A percentile compares a stretch with the other conserved stretches of the same genome.
phyloP scores from a whole-genome alignment of 2,113 vertebrate genomes.

The Calyptommatus sinebrachiatus region DNA sequence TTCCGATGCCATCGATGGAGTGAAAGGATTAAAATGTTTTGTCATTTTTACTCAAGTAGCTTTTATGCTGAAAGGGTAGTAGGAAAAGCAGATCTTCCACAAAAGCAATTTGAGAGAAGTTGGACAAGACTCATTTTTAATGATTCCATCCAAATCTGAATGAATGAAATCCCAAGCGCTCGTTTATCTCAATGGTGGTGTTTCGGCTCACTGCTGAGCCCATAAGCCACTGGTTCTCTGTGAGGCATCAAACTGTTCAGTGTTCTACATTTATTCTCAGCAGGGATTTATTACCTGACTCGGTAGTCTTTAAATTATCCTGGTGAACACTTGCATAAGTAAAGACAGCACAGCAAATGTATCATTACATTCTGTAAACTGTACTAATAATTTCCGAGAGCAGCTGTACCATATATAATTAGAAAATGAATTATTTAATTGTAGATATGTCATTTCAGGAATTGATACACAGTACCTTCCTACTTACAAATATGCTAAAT shows the following conservation, averaged over 20 bases:
- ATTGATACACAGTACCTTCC: constrained; percentile 2
- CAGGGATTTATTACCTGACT: not conserved
- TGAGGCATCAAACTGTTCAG: not conserved
- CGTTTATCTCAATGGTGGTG: not conserved
- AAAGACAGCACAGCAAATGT: constrained; percentile 15
- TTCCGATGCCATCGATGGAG: not conserved
- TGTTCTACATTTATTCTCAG: not conserved
- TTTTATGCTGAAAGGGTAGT: not conserved
- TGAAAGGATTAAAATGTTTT: not conserved
- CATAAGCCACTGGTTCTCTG: not conserved
- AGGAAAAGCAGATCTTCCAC: too few relatives aligned
- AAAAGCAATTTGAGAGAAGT: not conserved
- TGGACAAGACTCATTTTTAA: not conserved
- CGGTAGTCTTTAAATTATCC: not conserved
- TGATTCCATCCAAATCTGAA: not conserved
- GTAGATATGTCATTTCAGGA: not conserved
- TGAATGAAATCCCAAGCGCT: not conserved
- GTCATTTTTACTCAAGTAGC: not conserved
- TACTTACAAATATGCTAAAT: not conserved
- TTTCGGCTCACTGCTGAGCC: not conserved
- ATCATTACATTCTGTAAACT: constrained; percentile 1
- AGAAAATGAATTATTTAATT: not conserved
- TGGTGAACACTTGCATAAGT: not conserved
- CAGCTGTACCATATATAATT: constrained; percentile 1
- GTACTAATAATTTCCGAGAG: constrained; percentile 10